Evolutionary conservation across 2,888 invertebrate genomes (phyloP).

Genomic region (Adineta ricciae): DNA sequence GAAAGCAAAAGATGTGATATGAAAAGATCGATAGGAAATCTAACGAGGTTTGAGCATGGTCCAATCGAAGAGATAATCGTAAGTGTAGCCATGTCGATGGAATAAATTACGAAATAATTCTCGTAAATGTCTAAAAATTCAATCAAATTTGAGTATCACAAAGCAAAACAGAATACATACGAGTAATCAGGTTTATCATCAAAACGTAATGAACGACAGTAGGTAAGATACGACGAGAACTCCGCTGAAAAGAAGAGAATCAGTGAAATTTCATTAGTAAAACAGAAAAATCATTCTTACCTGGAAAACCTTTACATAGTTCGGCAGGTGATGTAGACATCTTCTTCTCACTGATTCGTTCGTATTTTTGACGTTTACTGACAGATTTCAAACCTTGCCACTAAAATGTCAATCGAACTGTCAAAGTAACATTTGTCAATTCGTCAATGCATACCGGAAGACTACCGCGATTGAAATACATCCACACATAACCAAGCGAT

Average conservation of each 20-base stretch:
- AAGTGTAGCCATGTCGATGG: too few relatives aligned
- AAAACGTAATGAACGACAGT: slow-evolving; percentile 87
- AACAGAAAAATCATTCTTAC: slow-evolving; percentile 41
- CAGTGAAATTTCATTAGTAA: background rate
- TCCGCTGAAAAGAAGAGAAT: slow-evolving; percentile 55
- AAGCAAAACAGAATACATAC: slow-evolving; percentile 46
- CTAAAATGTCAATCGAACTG: too few relatives aligned
- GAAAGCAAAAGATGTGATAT: too few relatives aligned
- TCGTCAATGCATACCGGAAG: slow-evolving; percentile 60
- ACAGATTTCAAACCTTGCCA: slow-evolving; percentile 99
- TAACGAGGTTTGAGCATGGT: too few relatives aligned
- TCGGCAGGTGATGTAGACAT: slow-evolving; percentile 85
- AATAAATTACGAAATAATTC: too few relatives aligned
- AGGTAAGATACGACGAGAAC: slow-evolving; percentile 88
- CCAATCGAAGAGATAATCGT: too few relatives aligned
- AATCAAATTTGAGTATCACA: too few relatives aligned
- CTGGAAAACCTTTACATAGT: slow-evolving; percentile 62
- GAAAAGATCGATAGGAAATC: too few relatives aligned
- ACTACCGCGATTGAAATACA: slow-evolving; percentile 97
- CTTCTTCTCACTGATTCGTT: slow-evolving; percentile 98
- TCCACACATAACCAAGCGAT: slow-evolving; percentile 94
- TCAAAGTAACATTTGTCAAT: too few relatives aligned
- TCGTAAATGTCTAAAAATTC: too few relatives aligned
- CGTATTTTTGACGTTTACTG: slow-evolving; percentile 97
- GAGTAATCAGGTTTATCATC: slow-evolving; percentile 96